A percentile compares a stretch with the other conserved stretches of the same genome.
Conservation (phyloP, 1,140 invertebrate species). For the Lepidurus packardi region DNA sequence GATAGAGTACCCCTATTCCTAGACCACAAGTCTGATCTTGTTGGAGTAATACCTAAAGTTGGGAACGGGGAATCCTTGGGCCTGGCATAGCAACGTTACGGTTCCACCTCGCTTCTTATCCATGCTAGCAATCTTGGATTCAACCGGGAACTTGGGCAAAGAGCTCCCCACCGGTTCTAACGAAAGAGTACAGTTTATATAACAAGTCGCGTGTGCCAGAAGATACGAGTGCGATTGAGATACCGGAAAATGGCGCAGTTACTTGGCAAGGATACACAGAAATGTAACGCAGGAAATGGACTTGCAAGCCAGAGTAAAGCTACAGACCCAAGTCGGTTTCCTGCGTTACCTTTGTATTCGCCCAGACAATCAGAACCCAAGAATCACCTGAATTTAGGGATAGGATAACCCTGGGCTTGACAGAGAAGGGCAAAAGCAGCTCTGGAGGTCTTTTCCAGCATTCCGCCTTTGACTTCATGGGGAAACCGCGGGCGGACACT, state of each 20-base stretch:
- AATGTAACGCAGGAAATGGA: no score
- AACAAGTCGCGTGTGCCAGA: not conserved
- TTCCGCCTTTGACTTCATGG: slow-evolving; percentile 26
- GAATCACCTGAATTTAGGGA: slow-evolving; percentile 43
- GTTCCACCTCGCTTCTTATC: slow-evolving; percentile 7
- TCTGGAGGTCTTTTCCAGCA: slow-evolving; percentile 28
- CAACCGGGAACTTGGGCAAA: slow-evolving; percentile 38
- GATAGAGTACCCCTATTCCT: slow-evolving; percentile 20
- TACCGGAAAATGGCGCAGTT: no score
- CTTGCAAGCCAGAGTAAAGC: no score
- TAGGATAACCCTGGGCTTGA: slow-evolving; percentile 45
- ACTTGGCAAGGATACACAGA: no score
- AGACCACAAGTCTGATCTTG: not conserved
- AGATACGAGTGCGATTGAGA: not conserved
- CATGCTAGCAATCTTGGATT: slow-evolving; percentile 36
- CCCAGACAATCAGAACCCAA: not conserved
- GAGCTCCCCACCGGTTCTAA: slow-evolving; percentile 41
- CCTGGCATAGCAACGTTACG: slow-evolving; percentile 31
- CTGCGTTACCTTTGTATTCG: no score
- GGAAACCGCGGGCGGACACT: slow-evolving; percentile 40
- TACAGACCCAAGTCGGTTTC: no score
- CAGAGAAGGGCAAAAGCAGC: slow-evolving; percentile 45
- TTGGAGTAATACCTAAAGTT: slow-evolving; percentile 36
- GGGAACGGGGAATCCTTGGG: slow-evolving; percentile 38
- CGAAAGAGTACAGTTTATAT: not conserved